These are phyloP conservation scores for Podiceps cristatus DNA, from an alignment of 2,113 vertebrate species.

Conservation along the genomic window DNA sequence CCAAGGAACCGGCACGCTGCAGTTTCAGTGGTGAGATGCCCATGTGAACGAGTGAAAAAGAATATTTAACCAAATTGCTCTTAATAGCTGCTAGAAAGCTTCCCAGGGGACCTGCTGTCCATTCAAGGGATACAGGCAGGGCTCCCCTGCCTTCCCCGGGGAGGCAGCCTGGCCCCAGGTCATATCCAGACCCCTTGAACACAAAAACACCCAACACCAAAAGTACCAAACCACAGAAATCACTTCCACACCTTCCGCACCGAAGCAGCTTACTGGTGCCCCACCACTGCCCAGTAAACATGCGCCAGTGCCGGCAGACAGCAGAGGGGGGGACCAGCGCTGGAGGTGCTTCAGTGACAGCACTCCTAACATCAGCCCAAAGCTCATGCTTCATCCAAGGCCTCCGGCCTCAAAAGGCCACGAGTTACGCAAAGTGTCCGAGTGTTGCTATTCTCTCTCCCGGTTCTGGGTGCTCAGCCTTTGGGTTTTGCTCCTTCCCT, in stretches of 20 bases:
- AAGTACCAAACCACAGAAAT: neutral
- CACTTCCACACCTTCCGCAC: neutral
- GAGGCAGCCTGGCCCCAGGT: rapidly evolving
- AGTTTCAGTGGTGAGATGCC: neutral
- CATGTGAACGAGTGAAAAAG: neutral
- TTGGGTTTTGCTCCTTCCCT: neutral
- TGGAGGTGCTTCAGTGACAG: neutral
- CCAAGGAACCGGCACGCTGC: rapidly evolving
- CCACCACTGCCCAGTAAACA: neutral
- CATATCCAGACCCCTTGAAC: neutral
- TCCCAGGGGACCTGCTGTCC: neutral
- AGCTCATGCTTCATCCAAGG: rapidly evolving
- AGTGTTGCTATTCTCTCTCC: neutral
- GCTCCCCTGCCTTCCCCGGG: neutral
- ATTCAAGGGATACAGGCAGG: neutral
- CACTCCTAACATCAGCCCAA: rapidly evolving
- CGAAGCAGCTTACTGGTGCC: rapidly evolving
- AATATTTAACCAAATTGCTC: neutral
- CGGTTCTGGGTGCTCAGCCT: neutral
- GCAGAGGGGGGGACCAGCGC: neutral
- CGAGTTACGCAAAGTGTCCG: neutral
- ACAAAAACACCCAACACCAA: neutral
- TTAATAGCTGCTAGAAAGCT: neutral
- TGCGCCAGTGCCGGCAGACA: neutral
- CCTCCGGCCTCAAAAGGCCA: rapidly evolving